Evolutionary conservation across 2,888 invertebrate genomes (phyloP).

Genomic region (Arrhopalites spinosus): DNA sequence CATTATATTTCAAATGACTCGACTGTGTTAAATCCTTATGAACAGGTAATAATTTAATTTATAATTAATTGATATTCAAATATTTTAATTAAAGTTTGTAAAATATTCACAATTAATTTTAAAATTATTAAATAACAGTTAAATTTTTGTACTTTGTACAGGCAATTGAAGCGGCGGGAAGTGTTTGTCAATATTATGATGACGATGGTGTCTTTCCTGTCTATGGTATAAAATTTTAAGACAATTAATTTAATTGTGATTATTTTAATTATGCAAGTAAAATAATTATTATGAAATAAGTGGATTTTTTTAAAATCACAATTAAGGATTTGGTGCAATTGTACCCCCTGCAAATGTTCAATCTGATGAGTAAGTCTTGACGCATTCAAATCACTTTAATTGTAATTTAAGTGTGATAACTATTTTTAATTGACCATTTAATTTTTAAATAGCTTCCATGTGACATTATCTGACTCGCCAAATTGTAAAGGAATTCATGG

Average conservation of each 20-base stretch:
- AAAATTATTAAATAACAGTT: no score
- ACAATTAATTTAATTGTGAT: no score
- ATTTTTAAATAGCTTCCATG: conserved; percentile 58
- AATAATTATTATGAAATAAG: neutral
- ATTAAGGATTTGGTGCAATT: conserved; percentile 61
- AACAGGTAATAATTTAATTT: conserved; percentile 57
- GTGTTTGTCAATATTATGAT: conserved; percentile 62
- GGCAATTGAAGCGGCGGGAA: conserved; percentile 59
- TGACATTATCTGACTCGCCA: conserved; percentile 60
- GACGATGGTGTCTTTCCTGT: conserved; percentile 63
- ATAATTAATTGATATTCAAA: no score
- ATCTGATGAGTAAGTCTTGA: no score
- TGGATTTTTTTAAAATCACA: neutral
- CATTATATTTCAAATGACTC: conserved; percentile 50
- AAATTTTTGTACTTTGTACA: no score
- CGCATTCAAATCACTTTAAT: conserved; percentile 61
- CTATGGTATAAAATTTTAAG: conserved; percentile 60
- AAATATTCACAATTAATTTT: no score
- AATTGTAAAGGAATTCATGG: conserved; percentile 61
- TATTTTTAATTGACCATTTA: no score
- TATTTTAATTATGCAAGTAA: neutral
- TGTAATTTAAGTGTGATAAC: conserved; percentile 59
- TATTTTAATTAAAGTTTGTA: no score
- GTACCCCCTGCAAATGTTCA: no score
- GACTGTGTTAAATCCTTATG: conserved; percentile 59